Conservation (phyloP, 2,888 invertebrate species). For the Peribatodes rhomboidaria region DNA sequence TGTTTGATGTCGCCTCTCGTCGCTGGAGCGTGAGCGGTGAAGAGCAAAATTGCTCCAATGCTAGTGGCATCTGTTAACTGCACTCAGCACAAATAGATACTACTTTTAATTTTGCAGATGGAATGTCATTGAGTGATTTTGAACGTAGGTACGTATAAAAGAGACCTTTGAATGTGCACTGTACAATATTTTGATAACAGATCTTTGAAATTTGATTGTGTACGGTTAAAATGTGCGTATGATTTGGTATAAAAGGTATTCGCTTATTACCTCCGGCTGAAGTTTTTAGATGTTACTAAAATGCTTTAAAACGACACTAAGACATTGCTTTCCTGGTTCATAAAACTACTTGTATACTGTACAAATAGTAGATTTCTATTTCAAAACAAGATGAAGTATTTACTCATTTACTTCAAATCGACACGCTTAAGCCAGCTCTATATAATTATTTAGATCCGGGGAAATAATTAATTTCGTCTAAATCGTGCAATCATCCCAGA, state of each 20-base stretch:
- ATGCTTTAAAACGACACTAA: neutral
- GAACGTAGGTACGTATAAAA: conserved; percentile 48
- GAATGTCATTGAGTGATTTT: conserved; percentile 67
- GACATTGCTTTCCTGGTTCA: too few relatives aligned
- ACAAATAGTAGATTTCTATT: neutral
- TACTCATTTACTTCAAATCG: conserved; percentile 34
- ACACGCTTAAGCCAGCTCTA: conserved; percentile 30
- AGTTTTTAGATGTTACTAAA: neutral
- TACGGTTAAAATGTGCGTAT: neutral
- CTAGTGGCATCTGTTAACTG: conserved; percentile 83
- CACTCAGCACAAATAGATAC: conserved; percentile 77
- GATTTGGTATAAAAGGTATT: neutral
- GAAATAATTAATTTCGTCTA: conserved; percentile 75
- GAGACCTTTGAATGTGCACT: conserved; percentile 49
- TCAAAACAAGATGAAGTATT: conserved; percentile 6
- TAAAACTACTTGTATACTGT: neutral
- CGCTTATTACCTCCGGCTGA: neutral
- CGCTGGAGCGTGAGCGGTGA: conserved; percentile 81
- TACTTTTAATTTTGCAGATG: conserved; percentile 85
- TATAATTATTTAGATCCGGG: conserved; percentile 52
- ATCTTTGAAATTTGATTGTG: conserved; percentile 39
- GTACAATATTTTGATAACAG: conserved; percentile 42
- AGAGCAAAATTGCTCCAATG: conserved; percentile 82
- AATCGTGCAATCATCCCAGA: conserved; percentile 83
- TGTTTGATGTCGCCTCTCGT: conserved; percentile 86